These are phyloP conservation scores for Cynocephalus volans DNA, from an alignment of 2,113 vertebrate genomes.

Conservation along the genomic window DNA sequence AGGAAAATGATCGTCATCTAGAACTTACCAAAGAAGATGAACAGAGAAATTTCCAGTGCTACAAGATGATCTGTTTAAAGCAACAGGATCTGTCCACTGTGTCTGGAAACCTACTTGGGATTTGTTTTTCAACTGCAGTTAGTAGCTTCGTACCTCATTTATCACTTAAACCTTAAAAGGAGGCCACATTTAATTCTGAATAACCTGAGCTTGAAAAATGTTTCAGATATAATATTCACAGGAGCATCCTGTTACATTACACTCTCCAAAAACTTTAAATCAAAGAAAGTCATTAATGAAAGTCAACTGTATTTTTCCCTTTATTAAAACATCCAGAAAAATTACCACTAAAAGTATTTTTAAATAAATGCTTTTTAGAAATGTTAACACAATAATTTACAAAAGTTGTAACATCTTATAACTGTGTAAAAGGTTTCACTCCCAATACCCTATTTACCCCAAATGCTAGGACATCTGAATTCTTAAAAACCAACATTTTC, in stretches of 20 bases:
- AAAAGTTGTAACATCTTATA: slow-evolving; percentile 43
- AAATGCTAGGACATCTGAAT: slow-evolving; percentile 49
- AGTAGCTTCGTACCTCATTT: slow-evolving; percentile 26
- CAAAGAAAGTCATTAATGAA: not conserved
- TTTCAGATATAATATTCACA: not conserved
- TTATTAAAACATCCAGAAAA: slow-evolving; percentile 53
- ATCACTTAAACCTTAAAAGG: slow-evolving; percentile 62
- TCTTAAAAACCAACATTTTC: slow-evolving; percentile 10
- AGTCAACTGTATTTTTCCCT: slow-evolving; percentile 49
- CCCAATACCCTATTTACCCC: slow-evolving; percentile 18
- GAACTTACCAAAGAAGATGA: slow-evolving; percentile 52
- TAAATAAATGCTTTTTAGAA: slow-evolving; percentile 16
- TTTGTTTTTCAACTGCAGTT: slow-evolving; percentile 65
- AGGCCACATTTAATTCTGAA: slow-evolving; percentile 69
- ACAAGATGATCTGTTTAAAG: slow-evolving; percentile 54
- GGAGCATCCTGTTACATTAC: not conserved
- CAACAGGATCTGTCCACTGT: slow-evolving; percentile 51
- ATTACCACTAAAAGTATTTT: not conserved
- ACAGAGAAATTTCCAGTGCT: slow-evolving; percentile 51
- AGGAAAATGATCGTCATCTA: slow-evolving; percentile 41
- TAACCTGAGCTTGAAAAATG: slow-evolving; percentile 53
- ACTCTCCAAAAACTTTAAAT: slow-evolving; percentile 41
- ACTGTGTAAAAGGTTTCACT: slow-evolving; percentile 32
- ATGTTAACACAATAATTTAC: slow-evolving; percentile 55
- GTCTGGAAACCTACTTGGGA: slow-evolving; percentile 52